A percentile compares a stretch with the other conserved stretches of the same genome.
phyloP scores from a whole-genome alignment of 64 coral and sea anemone genomes.

The Dendrophyllia cribrosa region DNA sequence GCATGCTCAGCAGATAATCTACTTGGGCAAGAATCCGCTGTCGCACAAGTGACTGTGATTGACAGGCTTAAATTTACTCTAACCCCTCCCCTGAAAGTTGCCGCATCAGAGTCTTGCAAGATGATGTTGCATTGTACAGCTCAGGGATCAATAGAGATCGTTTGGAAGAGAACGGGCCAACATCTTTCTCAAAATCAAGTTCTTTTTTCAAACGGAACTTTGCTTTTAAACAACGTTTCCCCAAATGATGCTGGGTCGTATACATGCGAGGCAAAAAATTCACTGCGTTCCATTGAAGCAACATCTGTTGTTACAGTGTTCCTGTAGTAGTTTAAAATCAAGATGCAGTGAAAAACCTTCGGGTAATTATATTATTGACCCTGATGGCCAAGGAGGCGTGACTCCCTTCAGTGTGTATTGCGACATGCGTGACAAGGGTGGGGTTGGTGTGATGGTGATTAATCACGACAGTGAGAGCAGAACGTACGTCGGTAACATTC shows the following conservation, averaged over 20 bases:
- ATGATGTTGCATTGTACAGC: neutral
- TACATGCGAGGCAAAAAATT: conserved; percentile 19
- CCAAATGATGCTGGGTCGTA: conserved; percentile 6
- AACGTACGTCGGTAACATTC: neutral
- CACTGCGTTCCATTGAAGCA: neutral
- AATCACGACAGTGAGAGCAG: conserved; percentile 49
- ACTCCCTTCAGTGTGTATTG: conserved; percentile 52
- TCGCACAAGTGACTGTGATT: conserved; percentile 1
- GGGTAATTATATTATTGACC: conserved; percentile 30
- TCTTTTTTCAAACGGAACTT: conserved; percentile 16
- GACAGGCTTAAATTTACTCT: conserved; percentile 5
- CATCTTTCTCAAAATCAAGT: conserved; percentile 5
- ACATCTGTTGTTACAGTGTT: neutral
- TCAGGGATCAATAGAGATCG: neutral
- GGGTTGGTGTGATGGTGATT: conserved; percentile 46
- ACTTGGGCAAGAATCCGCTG: neutral
- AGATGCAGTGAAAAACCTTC: neutral
- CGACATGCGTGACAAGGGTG: conserved; percentile 55
- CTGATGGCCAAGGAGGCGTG: conserved; percentile 24
- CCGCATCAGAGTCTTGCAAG: neutral
- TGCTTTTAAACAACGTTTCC: conserved; percentile 16
- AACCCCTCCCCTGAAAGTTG: neutral
- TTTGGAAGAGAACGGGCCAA: neutral
- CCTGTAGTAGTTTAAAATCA: conserved; percentile 38
- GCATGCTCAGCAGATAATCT: conserved; percentile 25